These are phyloP conservation scores for Sinonovacula constricta DNA, from an alignment of 1,140 invertebrate species.

Conservation along the genomic window DNA sequence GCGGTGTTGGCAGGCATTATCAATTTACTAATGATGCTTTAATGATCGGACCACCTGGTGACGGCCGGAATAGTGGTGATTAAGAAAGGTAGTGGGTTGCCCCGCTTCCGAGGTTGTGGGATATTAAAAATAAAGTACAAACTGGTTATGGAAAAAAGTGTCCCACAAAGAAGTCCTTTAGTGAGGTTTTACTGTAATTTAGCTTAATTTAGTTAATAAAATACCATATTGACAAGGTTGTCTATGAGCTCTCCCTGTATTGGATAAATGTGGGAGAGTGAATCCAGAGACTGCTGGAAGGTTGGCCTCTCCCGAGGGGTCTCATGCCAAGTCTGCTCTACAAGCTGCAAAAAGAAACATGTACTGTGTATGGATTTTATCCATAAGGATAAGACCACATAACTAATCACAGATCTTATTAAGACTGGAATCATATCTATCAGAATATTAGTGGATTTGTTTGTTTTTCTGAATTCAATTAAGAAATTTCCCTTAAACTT, in stretches of 20 bases:
- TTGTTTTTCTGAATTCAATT: no score
- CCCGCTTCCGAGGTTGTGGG: no score
- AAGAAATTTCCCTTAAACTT: no score
- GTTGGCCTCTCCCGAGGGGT: conserved; percentile 44
- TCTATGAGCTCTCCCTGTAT: conserved; percentile 62
- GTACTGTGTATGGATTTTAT: background rate
- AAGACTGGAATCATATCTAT: no score
- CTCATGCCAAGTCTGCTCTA: conserved; percentile 36
- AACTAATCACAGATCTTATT: no score
- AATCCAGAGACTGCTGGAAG: conserved; percentile 46
- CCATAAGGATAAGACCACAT: no score
- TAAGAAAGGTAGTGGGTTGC: background rate
- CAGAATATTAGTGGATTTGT: no score
- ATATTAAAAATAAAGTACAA: background rate
- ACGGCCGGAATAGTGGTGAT: background rate
- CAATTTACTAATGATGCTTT: no score
- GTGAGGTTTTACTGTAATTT: background rate
- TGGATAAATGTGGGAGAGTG: conserved; percentile 57
- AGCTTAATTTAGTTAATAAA: background rate
- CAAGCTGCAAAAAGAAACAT: conserved; percentile 37
- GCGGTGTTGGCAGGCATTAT: no score
- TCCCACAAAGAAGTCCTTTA: no score
- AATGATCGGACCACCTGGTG: background rate
- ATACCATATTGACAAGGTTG: conserved; percentile 61
- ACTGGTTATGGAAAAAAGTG: background rate